Percentiles rank a stretch among this genome's conserved stretches.
Conservation (phyloP, 2,888 invertebrate genomes). For the Hyposoter dolosus region DNA sequence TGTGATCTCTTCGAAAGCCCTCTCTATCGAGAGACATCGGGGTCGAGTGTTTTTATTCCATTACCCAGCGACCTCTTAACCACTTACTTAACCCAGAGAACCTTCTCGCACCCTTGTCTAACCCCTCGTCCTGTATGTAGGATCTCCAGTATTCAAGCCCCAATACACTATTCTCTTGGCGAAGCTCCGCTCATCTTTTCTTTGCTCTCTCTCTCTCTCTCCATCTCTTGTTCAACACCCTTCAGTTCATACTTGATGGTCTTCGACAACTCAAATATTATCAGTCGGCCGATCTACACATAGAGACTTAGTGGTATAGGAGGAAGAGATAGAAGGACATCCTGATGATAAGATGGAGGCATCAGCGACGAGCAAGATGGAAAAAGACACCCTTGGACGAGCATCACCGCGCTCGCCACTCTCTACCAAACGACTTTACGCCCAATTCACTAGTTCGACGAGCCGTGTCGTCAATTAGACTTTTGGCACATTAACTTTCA, state of each 20-base stretch:
- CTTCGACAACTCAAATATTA: constrained; percentile 83
- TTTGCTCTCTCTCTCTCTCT: constrained; percentile 69
- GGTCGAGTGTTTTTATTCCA: constrained; percentile 84
- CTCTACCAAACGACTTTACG: constrained; percentile 22
- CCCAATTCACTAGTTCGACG: constrained; percentile 40
- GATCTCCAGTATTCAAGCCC: constrained; percentile 32
- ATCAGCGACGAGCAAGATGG: constrained; percentile 30
- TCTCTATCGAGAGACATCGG: constrained; percentile 74
- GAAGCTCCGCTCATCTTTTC: constrained; percentile 12
- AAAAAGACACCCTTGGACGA: constrained; percentile 12
- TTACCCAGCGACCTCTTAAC: constrained; percentile 82
- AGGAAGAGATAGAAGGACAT: constrained; percentile 30
- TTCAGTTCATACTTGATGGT: constrained; percentile 74
- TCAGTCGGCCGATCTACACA: constrained; percentile 70
- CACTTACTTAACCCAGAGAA: constrained; percentile 80
- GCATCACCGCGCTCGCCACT: constrained; percentile 38
- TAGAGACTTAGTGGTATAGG: constrained; percentile 33
- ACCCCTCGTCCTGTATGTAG: constrained; percentile 48
- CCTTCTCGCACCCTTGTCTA: constrained; percentile 70
- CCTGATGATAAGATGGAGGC: constrained; percentile 36
- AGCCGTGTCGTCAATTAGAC: constrained; percentile 23
- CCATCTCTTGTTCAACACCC: constrained; percentile 72
- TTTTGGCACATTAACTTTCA: neutral
- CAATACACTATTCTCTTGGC: constrained; percentile 25
- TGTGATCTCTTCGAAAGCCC: constrained; percentile 56